Evolutionary conservation across 2,888 invertebrate species (phyloP).

Genomic region (Lycocerus yunnanus): DNA sequence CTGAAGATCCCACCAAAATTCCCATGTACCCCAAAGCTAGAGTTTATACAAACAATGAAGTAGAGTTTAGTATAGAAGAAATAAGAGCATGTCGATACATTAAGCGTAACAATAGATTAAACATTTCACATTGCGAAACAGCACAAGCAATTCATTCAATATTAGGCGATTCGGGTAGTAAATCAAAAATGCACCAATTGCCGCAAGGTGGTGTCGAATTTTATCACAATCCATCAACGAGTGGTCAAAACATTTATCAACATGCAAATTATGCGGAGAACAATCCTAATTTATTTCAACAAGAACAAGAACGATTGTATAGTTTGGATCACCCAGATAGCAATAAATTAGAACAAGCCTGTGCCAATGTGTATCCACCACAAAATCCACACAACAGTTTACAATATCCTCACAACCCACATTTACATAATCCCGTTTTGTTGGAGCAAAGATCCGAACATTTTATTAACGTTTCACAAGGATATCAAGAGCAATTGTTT

Average conservation of each 20-base stretch:
- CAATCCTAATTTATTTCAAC: constrained; percentile 11
- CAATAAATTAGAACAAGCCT: background rate
- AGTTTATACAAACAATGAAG: constrained; percentile 63
- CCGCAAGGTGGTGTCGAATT: constrained; percentile 6
- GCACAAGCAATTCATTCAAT: constrained; percentile 39
- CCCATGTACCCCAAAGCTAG: constrained; percentile 72
- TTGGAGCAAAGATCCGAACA: constrained; percentile 1
- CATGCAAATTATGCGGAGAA: background rate
- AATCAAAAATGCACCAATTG: constrained; percentile 7
- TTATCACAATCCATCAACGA: constrained; percentile 3
- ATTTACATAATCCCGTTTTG: background rate
- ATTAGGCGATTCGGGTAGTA: constrained; percentile 22
- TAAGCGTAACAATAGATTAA: constrained; percentile 28
- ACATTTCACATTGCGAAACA: constrained; percentile 34
- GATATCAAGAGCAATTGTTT: constrained; percentile 2
- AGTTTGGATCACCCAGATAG: background rate
- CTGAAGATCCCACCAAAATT: constrained; percentile 63
- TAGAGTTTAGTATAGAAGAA: constrained; percentile 80
- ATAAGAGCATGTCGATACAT: constrained; percentile 66
- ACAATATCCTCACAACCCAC: background rate
- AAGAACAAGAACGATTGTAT: constrained; percentile 3
- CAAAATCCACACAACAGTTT: background rate
- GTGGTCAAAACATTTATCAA: constrained; percentile 1
- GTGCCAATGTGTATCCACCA: background rate
- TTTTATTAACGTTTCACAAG: constrained; percentile 5